These are phyloP conservation scores for Psammodynastes pulverulentus DNA, from an alignment of 2,113 vertebrate genomes.

Conservation along the genomic window DNA sequence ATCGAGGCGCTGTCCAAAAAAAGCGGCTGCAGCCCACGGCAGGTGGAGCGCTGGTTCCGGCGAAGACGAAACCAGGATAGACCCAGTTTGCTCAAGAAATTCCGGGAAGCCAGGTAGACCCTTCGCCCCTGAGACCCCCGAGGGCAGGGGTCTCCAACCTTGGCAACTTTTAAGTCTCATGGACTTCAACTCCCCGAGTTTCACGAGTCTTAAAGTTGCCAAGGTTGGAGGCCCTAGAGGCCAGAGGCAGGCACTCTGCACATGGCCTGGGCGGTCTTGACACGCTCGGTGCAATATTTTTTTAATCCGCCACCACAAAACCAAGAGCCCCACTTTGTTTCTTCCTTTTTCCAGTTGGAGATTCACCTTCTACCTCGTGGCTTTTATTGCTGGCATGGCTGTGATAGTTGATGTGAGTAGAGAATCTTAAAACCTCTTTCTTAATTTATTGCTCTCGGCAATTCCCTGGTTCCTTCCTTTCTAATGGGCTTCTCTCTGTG, in stretches of 20 bases:
- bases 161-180: no score
- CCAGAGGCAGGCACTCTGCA: background rate
- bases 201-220: no score
- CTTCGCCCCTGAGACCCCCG: no score
- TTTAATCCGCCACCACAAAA: background rate
- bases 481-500: background rate
- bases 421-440: background rate
- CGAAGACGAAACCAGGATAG: constrained; percentile 87
- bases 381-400: constrained; percentile 90
- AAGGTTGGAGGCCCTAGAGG: no score
- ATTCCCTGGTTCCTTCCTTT: background rate
- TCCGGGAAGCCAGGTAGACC: constrained; percentile 85
- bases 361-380: constrained; percentile 95
- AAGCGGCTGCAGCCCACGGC: constrained; percentile 64
- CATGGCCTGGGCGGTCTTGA: background rate
- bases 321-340: constrained; percentile 16
- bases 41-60: constrained; percentile 90
- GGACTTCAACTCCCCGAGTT: no score
- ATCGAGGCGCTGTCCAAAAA: constrained; percentile 68
- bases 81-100: constrained; percentile 91
- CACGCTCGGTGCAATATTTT: background rate
- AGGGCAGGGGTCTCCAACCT: no score
- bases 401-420: constrained; percentile 89
- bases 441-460: background rate
- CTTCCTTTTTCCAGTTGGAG: constrained; percentile 89